Percentiles rank a stretch among this genome's conserved stretches.
Evolutionary conservation across 2,113 vertebrate genomes (phyloP).

Genomic region (Petrocephalus zakoni): DNA sequence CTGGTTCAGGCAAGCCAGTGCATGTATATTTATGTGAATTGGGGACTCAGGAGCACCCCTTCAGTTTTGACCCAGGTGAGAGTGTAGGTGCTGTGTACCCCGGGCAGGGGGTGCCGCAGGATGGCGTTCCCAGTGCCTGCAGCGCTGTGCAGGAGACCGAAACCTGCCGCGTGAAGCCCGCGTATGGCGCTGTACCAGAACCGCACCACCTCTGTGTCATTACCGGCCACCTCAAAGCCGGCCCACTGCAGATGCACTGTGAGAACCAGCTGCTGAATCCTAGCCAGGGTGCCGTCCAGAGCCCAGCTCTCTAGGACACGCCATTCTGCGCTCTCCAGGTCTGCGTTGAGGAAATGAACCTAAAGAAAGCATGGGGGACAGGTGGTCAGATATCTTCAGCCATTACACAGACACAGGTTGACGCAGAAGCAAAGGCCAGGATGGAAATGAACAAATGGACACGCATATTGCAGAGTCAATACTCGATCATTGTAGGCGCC

Average conservation of each 20-base stretch:
- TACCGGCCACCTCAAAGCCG: conserved; percentile 64
- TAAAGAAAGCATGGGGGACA: background rate
- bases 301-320: conserved; percentile 64
- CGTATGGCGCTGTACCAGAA: conserved; percentile 66
- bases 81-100: conserved; percentile 57
- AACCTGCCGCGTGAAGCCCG: conserved; percentile 47
- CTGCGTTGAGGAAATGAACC: conserved; percentile 61
- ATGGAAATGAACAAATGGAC: background rate
- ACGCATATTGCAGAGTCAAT: background rate
- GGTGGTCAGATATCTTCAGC: background rate
- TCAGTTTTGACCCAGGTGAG: conserved; percentile 62
- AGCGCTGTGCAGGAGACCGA: conserved; percentile 53
- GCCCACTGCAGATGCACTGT: conserved; percentile 65
- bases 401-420: background rate
- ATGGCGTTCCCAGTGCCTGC: conserved; percentile 46
- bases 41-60: conserved; percentile 25
- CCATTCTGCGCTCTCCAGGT: conserved; percentile 66
- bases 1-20: background rate
- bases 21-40: background rate
- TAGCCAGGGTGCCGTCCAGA: conserved; percentile 46
- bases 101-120: conserved; percentile 42
- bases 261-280: conserved; percentile 57
- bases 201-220: conserved; percentile 53
- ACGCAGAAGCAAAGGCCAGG: background rate
- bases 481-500: background rate